Conservation (phyloP, 1,140 invertebrate genomes). For the Bombus huntii region DNA sequence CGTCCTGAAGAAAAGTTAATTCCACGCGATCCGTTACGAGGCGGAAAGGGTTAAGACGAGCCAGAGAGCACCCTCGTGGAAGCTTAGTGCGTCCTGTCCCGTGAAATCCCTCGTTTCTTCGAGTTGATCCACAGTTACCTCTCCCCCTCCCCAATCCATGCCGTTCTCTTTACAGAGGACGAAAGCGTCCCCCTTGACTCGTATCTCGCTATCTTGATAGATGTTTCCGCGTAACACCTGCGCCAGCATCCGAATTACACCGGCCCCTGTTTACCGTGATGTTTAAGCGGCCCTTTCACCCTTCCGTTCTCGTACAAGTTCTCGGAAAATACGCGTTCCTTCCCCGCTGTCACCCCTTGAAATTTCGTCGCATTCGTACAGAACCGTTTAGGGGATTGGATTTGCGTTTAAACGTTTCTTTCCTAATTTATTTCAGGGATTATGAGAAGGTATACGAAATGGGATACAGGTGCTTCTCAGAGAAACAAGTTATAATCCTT, state of each 20-base stretch:
- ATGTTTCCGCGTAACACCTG: constrained; percentile 80
- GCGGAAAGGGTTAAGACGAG: constrained; percentile 71
- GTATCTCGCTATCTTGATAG: constrained; percentile 78
- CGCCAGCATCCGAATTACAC: constrained; percentile 76
- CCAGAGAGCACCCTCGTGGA: constrained; percentile 53
- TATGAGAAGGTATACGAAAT: not conserved
- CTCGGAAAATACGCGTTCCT: not conserved
- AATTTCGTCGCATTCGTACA: not conserved
- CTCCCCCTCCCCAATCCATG: not conserved
- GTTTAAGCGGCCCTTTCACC: constrained; percentile 68
- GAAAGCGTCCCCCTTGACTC: constrained; percentile 19
- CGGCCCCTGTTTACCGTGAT: constrained; percentile 69
- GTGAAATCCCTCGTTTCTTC: constrained; percentile 63
- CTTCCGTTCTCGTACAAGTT: constrained; percentile 24
- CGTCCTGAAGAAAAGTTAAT: constrained; percentile 55
- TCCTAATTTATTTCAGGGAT: not conserved
- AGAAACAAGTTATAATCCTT: too few species aligned
- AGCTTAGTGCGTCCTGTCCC: constrained; percentile 63
- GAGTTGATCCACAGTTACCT: constrained; percentile 60
- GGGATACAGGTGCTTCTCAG: too few species aligned
- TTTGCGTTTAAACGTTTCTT: not conserved
- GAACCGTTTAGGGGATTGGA: not conserved
- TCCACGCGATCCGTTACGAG: constrained; percentile 55
- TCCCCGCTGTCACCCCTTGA: too few species aligned
- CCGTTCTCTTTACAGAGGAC: constrained; percentile 45